Evolutionary conservation across 2,888 invertebrate genomes (phyloP).

Genomic region (Leptothorax acervorum): DNA sequence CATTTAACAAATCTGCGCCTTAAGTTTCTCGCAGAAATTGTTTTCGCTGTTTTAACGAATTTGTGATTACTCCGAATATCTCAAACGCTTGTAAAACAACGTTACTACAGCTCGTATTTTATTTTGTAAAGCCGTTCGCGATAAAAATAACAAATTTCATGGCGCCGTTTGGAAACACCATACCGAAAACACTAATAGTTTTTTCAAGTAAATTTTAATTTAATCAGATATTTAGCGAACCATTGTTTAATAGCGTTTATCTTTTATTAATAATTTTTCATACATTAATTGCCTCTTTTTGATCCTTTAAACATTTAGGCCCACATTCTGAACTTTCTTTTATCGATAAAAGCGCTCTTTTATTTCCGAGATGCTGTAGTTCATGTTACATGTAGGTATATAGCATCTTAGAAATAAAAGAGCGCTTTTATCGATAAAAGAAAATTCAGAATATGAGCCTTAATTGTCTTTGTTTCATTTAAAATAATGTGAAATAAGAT

Average conservation of each 20-base stretch:
- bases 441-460: too few relatives aligned
- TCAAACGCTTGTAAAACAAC: slow-evolving; percentile 12
- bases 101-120: neutral
- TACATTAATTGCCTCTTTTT: neutral
- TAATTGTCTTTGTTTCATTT: neutral
- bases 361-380: too few relatives aligned
- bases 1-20: neutral
- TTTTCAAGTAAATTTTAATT: neutral
- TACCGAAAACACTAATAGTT: neutral
- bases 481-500: slow-evolving; percentile 16
- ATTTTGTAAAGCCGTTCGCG: neutral
- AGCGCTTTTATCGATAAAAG: too few relatives aligned
- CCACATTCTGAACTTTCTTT: too few relatives aligned
- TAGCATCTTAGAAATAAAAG: too few relatives aligned
- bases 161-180: neutral
- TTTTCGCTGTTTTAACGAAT: neutral
- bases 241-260: neutral
- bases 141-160: slow-evolving; percentile 25
- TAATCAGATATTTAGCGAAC: neutral
- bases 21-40: neutral
- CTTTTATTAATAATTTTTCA: neutral
- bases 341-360: too few relatives aligned
- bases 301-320: neutral
- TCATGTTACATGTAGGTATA: too few relatives aligned
- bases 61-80: slow-evolving; percentile 17